Conservation (phyloP, 1,140 invertebrate species). For the Gerris buenoi region DNA sequence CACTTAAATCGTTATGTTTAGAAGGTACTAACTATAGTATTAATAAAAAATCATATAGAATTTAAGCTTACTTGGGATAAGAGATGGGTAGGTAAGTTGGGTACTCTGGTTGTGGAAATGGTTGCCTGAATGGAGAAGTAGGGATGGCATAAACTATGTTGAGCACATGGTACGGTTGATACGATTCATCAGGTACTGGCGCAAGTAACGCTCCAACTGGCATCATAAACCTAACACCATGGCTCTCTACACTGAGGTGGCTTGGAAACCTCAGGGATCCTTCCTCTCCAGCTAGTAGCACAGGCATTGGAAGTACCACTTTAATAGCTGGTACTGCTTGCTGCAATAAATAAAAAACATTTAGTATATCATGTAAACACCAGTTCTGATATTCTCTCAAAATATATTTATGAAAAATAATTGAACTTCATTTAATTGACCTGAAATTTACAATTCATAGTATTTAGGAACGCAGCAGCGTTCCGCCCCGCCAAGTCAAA, state of each 20-base stretch:
- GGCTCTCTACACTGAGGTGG: conserved; percentile 21
- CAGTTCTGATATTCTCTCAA: too few relatives aligned
- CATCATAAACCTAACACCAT: conserved; percentile 22
- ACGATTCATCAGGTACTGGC: conserved; percentile 17
- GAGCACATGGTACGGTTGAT: conserved; percentile 15
- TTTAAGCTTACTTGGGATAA: background rate
- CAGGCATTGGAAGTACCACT: conserved; percentile 20
- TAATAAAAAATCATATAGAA: too few relatives aligned
- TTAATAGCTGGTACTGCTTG: conserved; percentile 24
- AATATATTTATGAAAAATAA: too few relatives aligned
- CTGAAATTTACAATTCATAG: too few relatives aligned
- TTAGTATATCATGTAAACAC: too few relatives aligned
- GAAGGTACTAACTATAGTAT: too few relatives aligned
- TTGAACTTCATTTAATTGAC: too few relatives aligned
- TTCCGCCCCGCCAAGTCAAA: too few relatives aligned
- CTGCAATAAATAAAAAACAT: conserved; percentile 16
- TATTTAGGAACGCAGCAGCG: too few relatives aligned
- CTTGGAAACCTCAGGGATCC: conserved; percentile 21
- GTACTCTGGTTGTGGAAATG: conserved; percentile 15
- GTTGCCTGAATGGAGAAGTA: conserved; percentile 14
- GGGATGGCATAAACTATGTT: conserved; percentile 25
- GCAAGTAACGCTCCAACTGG: conserved; percentile 23
- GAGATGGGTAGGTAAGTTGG: conserved; percentile 5
- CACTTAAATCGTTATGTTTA: too few relatives aligned
- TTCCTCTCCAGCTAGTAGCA: conserved; percentile 20